These are phyloP conservation scores for Columbina picui DNA, from an alignment of 2,113 vertebrate genomes.

Conservation along the genomic window DNA sequence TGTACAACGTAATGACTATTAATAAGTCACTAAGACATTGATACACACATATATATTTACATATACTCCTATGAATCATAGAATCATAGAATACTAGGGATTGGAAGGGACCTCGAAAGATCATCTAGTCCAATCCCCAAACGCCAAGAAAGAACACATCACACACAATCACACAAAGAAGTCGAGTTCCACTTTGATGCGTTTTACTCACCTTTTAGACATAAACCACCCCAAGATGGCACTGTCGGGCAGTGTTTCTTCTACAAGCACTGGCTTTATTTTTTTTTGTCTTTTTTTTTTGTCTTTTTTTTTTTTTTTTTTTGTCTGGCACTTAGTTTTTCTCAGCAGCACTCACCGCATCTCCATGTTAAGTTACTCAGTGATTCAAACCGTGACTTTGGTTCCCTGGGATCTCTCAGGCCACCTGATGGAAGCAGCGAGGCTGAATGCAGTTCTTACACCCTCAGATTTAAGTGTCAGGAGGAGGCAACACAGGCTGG, in stretches of 20 bases:
- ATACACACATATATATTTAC: background rate
- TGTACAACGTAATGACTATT: background rate
- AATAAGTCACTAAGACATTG: background rate
- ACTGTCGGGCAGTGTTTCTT: background rate
- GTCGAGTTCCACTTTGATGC: background rate
- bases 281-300: background rate
- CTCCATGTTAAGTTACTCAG: background rate
- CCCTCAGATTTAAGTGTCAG: background rate
- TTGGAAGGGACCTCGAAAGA: too few species aligned
- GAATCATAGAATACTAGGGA: too few species aligned
- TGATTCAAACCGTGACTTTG: background rate
- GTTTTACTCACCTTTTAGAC: background rate
- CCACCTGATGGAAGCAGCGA: rapidly evolving
- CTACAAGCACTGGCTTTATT: background rate
- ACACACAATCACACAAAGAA: background rate
- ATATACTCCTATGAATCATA: rapidly evolving
- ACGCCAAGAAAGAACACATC: background rate
- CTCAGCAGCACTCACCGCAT: background rate
- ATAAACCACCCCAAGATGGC: constrained; percentile 1
- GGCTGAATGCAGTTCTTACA: background rate
- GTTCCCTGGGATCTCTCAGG: background rate
- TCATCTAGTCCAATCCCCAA: too few species aligned
- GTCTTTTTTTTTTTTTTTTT: background rate
- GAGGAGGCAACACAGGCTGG: background rate
- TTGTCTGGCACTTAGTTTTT: background rate